These are phyloP conservation scores for Maconellicoccus hirsutus DNA, from an alignment of 1,140 invertebrate species.

Conservation along the genomic window DNA sequence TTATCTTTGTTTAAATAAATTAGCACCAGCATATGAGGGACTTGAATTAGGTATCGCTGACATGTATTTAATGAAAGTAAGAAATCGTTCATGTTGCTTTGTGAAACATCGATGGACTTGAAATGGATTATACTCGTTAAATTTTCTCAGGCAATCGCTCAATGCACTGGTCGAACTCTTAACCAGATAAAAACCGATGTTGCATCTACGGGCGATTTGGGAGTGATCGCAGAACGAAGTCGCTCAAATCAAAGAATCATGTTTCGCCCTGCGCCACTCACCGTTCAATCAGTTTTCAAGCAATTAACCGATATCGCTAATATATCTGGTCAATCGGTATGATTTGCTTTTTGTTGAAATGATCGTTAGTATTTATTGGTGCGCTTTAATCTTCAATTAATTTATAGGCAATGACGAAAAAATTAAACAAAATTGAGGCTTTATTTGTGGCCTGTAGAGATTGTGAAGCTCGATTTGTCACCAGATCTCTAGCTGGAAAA, in stretches of 20 bases:
- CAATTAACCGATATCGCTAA: conserved; percentile 83
- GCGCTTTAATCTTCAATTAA: not conserved
- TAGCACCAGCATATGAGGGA: conserved; percentile 87
- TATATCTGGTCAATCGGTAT: conserved; percentile 52
- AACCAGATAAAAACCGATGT: conserved; percentile 77
- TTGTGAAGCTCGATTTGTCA: conserved; percentile 83
- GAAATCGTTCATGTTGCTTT: not conserved
- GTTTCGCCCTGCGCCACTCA: conserved; percentile 58
- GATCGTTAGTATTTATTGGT: too few species aligned
- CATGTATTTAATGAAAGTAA: conserved; percentile 71
- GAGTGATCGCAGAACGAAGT: conserved; percentile 83
- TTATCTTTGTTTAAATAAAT: conserved; percentile 89
- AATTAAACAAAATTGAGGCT: conserved; percentile 82
- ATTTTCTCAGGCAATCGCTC: conserved; percentile 57
- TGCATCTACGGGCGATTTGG: conserved; percentile 73
- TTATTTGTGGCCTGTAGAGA: conserved; percentile 85
- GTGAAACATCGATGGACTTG: too few species aligned
- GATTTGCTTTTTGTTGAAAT: too few species aligned
- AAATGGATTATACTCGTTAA: not conserved
- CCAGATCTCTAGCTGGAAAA: conserved; percentile 86
- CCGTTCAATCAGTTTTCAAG: conserved; percentile 59
- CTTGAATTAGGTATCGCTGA: conserved; percentile 89
- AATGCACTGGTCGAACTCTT: conserved; percentile 76
- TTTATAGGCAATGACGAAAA: conserved; percentile 64
- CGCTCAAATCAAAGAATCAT: conserved; percentile 80